These are phyloP conservation scores for Vipera ursinii DNA, from an alignment of 2,797 vertebrate species.

Conservation along the genomic window DNA sequence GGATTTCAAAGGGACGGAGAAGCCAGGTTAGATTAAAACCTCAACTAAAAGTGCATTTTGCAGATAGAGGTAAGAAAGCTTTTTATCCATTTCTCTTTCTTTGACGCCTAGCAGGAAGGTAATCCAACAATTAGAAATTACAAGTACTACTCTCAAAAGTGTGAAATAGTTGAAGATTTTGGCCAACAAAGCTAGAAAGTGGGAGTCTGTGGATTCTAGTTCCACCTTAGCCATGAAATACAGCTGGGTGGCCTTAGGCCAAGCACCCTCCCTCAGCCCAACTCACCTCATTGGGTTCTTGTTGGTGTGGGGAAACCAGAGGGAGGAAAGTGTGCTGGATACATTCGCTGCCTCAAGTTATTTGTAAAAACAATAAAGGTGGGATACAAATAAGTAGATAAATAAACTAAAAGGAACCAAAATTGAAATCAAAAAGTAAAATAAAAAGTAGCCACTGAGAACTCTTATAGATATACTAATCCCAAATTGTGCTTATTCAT, in stretches of 20 bases:
- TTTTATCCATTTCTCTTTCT: neutral
- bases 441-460: neutral
- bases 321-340: neutral
- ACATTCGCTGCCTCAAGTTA: neutral
- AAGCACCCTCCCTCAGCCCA: neutral
- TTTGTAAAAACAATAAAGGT: neutral
- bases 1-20: neutral
- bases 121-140: neutral
- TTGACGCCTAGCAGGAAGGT: neutral
- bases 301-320: neutral
- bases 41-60: neutral
- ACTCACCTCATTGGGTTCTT: neutral
- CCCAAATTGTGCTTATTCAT: neutral
- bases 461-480: neutral
- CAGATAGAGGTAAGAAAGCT: neutral
- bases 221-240: neutral
- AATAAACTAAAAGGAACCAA: neutral
- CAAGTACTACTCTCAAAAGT: neutral
- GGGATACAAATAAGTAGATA: neutral
- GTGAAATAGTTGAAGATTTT: neutral
- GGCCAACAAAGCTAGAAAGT: neutral
- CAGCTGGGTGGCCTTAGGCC: neutral
- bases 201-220: neutral
- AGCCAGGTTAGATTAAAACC: neutral
- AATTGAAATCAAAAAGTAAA: neutral